Percentiles rank a stretch among this genome's conserved stretches.
These are phyloP conservation scores for Folsomia candida DNA, from an alignment of 2,888 invertebrate genomes.

Conservation along the genomic window DNA sequence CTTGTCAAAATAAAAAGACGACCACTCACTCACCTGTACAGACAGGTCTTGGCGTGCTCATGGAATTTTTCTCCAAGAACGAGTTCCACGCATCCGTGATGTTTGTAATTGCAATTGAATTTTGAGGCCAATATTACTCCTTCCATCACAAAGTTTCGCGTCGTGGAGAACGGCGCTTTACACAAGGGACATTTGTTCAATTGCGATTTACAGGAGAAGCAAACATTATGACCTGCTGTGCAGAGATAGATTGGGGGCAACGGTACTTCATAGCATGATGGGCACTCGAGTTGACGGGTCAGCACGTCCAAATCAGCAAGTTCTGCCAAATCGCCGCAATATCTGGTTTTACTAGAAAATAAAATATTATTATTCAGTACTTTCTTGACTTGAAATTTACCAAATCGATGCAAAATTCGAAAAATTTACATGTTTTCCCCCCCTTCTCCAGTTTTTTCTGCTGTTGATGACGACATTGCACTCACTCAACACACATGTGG, in stretches of 20 bases:
- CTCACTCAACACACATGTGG: too few species aligned
- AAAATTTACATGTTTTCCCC: too few species aligned
- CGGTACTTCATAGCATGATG: not conserved
- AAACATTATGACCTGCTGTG: not conserved
- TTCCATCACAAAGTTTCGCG: not conserved
- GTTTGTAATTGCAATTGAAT: not conserved
- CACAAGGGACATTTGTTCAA: not conserved
- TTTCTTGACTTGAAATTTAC: too few species aligned
- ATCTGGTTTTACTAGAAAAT: not conserved
- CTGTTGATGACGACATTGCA: too few species aligned
- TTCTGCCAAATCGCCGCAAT: not conserved
- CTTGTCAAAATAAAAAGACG: too few species aligned
- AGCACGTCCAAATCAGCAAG: not conserved
- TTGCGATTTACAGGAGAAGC: not conserved
- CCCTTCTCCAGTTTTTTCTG: too few species aligned
- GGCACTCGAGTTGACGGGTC: not conserved
- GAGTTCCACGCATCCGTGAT: not conserved
- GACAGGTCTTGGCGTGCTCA: not conserved
- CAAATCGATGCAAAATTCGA: too few species aligned
- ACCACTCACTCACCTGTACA: not conserved
- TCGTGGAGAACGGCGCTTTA: not conserved
- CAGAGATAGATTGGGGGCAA: not conserved
- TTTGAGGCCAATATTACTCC: not conserved
- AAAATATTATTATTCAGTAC: too few species aligned
- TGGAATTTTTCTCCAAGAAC: not conserved